Evolutionary conservation across 2,888 invertebrate species (phyloP).

Genomic region (Spisula solida): DNA sequence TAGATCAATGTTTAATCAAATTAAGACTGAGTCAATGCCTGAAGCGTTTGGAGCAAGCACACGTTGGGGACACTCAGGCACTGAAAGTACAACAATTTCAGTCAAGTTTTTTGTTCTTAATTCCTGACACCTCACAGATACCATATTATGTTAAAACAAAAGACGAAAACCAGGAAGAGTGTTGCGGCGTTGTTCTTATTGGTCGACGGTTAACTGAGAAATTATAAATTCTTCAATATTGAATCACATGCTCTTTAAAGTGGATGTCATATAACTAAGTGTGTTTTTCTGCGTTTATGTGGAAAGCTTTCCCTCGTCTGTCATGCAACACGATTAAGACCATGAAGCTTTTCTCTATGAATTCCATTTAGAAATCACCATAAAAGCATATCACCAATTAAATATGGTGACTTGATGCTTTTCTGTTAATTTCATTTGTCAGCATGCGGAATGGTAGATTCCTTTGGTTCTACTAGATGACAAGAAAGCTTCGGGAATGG

Average conservation of each 20-base stretch:
- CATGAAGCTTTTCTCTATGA: constrained; percentile 64
- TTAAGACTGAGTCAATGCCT: constrained; percentile 12
- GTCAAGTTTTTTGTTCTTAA: neutral
- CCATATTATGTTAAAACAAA: neutral
- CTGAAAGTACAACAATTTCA: neutral
- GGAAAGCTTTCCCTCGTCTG: constrained; percentile 56
- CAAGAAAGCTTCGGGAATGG: constrained; percentile 52
- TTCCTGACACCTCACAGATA: neutral
- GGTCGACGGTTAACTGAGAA: constrained; percentile 12
- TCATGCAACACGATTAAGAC: constrained; percentile 71
- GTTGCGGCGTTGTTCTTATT: neutral
- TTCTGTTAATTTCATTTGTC: constrained; percentile 73
- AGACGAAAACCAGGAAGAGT: neutral
- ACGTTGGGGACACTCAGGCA: neutral
- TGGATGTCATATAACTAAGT: constrained; percentile 60
- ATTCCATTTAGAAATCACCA: constrained; percentile 74
- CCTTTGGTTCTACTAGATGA: constrained; percentile 65
- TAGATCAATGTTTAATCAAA: neutral
- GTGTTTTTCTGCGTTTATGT: constrained; percentile 52
- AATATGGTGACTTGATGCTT: constrained; percentile 61
- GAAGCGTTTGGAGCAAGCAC: neutral
- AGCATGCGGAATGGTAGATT: constrained; percentile 62
- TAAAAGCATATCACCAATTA: constrained; percentile 74
- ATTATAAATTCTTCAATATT: constrained; percentile 44
- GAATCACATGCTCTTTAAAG: constrained; percentile 46